Conservation (phyloP, 2,113 vertebrate genomes). For the Cephalopterus ornatus region DNA sequence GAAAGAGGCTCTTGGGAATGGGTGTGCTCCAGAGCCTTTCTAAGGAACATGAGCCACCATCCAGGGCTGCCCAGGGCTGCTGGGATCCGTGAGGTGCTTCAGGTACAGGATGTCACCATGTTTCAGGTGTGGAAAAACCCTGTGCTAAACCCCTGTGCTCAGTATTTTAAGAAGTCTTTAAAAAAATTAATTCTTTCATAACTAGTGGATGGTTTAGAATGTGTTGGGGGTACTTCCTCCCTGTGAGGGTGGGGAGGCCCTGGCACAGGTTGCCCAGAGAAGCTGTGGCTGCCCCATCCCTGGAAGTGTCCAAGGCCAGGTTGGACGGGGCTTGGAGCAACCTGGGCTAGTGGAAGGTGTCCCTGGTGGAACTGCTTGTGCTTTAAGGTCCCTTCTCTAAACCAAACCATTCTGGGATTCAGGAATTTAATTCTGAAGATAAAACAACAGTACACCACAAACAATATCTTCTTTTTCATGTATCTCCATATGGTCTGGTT, state of each 20-base stretch:
- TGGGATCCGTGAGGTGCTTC: background rate
- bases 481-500: background rate
- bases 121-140: background rate
- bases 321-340: fast-evolving
- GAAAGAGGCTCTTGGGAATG: background rate
- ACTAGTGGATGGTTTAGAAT: background rate
- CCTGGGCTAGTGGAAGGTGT: background rate
- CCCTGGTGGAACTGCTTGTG: fast-evolving
- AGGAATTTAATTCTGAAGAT: background rate
- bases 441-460: background rate
- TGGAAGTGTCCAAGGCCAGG: background rate
- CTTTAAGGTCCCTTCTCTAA: background rate
- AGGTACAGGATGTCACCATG: background rate
- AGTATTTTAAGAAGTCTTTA: background rate
- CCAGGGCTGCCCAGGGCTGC: background rate
- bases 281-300: background rate
- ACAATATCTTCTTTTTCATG: background rate
- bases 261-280: background rate
- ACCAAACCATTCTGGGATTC: background rate
- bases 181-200: background rate
- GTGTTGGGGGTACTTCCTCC: background rate
- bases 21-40: background rate
- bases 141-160: background rate
- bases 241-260: background rate
- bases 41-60: fast-evolving